Conservation (phyloP, 2,888 invertebrate species). For the Aphidius colemani region DNA sequence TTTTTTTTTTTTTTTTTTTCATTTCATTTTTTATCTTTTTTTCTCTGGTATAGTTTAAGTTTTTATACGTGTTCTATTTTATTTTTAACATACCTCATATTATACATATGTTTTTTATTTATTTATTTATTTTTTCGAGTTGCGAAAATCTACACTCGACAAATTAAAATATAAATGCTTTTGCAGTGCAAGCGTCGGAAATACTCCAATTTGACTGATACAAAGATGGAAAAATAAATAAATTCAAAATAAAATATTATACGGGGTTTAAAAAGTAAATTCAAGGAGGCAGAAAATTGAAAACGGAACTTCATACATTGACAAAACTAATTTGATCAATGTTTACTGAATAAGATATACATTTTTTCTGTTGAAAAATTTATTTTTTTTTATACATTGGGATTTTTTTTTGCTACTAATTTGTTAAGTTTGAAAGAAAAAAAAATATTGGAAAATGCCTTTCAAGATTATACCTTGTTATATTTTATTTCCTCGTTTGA, state of each 20-base stretch:
- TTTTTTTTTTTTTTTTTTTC: background rate
- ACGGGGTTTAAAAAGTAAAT: slow-evolving; percentile 39
- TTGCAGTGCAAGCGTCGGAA: slow-evolving; percentile 31
- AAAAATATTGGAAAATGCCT: too few species aligned
- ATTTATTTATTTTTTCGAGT: background rate
- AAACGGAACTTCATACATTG: slow-evolving; percentile 8
- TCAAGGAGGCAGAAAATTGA: slow-evolving; percentile 32
- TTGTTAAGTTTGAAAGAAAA: too few species aligned
- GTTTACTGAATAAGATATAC: too few species aligned
- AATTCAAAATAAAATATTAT: slow-evolving; percentile 37
- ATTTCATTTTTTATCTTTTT: background rate
- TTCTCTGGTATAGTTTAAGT: background rate
- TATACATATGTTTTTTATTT: background rate
- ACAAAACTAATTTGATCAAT: background rate
- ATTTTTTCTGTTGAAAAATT: too few species aligned
- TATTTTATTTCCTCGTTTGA: background rate
- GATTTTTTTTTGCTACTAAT: too few species aligned
- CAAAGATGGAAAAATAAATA: slow-evolving; percentile 40
- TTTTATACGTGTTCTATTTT: background rate
- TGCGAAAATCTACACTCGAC: background rate
- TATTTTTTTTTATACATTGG: too few species aligned
- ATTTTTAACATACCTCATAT: background rate
- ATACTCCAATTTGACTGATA: slow-evolving; percentile 54
- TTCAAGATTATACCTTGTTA: background rate
- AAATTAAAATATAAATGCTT: background rate